Conservation (phyloP, 2,888 invertebrate species). For the Meiosimyza platycephala region DNA sequence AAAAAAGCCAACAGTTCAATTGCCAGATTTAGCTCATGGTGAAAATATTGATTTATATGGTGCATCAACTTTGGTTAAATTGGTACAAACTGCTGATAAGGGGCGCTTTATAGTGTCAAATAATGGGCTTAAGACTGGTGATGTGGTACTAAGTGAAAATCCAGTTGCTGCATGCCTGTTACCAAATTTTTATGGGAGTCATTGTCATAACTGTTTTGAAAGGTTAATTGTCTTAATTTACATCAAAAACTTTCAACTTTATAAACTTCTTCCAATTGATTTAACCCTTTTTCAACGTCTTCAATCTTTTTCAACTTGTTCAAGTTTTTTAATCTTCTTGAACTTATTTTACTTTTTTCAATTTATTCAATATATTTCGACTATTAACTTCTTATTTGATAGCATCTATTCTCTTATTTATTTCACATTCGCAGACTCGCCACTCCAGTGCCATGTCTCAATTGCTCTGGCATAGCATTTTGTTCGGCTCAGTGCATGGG, state of each 20-base stretch:
- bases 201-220: constrained; percentile 84
- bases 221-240: constrained; percentile 68
- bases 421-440: constrained; percentile 68
- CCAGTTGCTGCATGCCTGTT: constrained; percentile 81
- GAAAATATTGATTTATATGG: constrained; percentile 70
- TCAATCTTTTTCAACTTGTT: too few species aligned
- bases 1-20: constrained; percentile 36
- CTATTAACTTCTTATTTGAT: too few species aligned
- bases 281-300: too few species aligned
- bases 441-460: constrained; percentile 78
- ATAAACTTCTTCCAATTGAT: too few species aligned
- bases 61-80: constrained; percentile 73
- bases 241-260: too few species aligned
- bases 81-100: constrained; percentile 70
- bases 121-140: constrained; percentile 72
- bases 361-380: too few species aligned
- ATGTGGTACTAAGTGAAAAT: constrained; percentile 77
- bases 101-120: constrained; percentile 80
- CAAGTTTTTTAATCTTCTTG: too few species aligned
- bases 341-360: too few species aligned
- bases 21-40: constrained; percentile 68
- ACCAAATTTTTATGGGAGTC: constrained; percentile 79
- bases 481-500: constrained; percentile 77
- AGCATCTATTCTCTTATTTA: too few species aligned
- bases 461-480: constrained; percentile 82